Percentiles rank a stretch among this genome's conserved stretches.
Evolutionary conservation across 2,113 vertebrate genomes (phyloP).

Genomic region (Megalops atlanticus): DNA sequence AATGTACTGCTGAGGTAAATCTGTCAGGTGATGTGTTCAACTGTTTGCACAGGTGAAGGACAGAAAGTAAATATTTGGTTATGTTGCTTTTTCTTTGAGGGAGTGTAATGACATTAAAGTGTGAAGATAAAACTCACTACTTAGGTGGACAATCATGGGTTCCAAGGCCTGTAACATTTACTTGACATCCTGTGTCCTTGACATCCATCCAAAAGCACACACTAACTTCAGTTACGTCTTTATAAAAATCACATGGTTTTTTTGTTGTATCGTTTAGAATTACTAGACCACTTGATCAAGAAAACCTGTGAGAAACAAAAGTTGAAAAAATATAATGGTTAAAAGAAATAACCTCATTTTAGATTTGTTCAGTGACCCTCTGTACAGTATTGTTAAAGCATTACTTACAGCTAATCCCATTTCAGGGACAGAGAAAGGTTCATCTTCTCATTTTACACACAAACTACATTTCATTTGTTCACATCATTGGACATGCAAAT

Average conservation of each 20-base stretch:
- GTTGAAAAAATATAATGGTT: neutral
- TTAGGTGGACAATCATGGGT: neutral
- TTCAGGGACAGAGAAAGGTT: neutral
- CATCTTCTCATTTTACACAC: neutral
- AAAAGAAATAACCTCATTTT: neutral
- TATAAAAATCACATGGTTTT: neutral
- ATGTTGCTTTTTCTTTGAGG: neutral
- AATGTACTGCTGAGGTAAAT: neutral
- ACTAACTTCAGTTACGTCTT: neutral
- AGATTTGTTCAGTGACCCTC: neutral
- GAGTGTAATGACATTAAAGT: slow-evolving; percentile 14
- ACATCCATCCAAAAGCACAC: neutral
- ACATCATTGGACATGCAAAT: neutral
- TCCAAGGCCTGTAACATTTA: slow-evolving; percentile 7
- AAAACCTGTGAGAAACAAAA: neutral
- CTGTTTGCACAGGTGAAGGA: neutral
- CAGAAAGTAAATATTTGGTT: neutral
- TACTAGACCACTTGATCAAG: neutral
- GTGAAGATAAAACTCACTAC: slow-evolving; percentile 4
- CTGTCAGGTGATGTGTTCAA: neutral
- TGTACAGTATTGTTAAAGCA: neutral
- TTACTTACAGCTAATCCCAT: neutral
- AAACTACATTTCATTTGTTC: neutral
- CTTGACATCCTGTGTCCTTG: neutral
- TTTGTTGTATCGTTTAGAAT: neutral